phyloP scores from a whole-genome alignment of 2,113 vertebrate species.

The Malurus melanocephalus region DNA sequence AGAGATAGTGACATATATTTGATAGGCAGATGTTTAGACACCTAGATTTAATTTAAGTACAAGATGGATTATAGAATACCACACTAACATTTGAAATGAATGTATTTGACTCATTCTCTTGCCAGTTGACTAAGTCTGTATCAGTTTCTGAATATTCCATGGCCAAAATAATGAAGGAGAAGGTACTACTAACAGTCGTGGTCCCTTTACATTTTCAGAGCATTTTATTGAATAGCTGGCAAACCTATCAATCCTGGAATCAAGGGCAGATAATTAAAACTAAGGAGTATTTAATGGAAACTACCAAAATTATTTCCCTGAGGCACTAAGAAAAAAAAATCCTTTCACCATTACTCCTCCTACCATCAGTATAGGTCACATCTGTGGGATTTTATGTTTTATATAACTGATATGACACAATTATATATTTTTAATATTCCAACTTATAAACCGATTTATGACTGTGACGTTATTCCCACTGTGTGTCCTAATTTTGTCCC shows the following conservation, averaged over 20 bases:
- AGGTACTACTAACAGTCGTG: not conserved
- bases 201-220: not conserved
- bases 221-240: not conserved
- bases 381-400: not conserved
- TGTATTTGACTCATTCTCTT: not conserved
- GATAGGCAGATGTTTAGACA: not conserved
- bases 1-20: not conserved
- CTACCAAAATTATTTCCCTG: not conserved
- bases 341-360: not conserved
- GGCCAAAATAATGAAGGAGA: not conserved
- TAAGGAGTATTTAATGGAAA: not conserved
- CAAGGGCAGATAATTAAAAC: not conserved
- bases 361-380: not conserved
- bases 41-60: not conserved
- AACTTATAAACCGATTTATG: not conserved
- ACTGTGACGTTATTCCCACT: not conserved
- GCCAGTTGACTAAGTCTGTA: not conserved
- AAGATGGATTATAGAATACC: not conserved
- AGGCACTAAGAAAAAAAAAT: not conserved
- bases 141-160: not conserved
- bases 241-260: not conserved
- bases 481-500: not conserved
- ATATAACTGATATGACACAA: not conserved
- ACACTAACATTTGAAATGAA: not conserved
- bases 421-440: not conserved